A percentile compares a stretch with the other conserved stretches of the same genome.
phyloP scores from a whole-genome alignment of 2,113 vertebrate genomes.

The Aspidoscelis tigris region DNA sequence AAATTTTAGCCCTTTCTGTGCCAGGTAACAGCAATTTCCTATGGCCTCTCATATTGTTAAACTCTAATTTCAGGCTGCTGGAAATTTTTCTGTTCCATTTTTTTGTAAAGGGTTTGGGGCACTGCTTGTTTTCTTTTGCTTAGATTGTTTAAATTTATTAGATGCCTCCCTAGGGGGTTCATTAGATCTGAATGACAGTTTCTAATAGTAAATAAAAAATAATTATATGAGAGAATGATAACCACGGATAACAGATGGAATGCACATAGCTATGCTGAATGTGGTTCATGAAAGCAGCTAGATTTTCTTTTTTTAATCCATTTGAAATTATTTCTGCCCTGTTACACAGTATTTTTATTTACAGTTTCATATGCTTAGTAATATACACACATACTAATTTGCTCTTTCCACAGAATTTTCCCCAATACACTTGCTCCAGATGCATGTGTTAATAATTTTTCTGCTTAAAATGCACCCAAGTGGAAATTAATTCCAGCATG shows the following conservation, averaged over 20 bases:
- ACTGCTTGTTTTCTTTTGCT: background rate
- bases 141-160: background rate
- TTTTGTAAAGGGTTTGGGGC: background rate
- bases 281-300: background rate
- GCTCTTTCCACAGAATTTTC: background rate
- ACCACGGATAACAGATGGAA: background rate
- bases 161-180: background rate
- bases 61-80: background rate
- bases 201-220: background rate
- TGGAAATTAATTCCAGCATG: background rate
- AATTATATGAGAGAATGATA: background rate
- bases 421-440: conserved; percentile 9
- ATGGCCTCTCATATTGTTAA: background rate
- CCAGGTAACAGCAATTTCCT: background rate
- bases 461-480: background rate
- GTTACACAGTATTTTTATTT: background rate
- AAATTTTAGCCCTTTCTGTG: background rate
- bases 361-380: background rate
- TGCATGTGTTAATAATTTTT: background rate
- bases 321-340: background rate
- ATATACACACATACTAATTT: background rate
- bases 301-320: conserved; percentile 7
- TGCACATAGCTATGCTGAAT: background rate
- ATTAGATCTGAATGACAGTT: background rate
- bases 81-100: background rate